Conservation (phyloP, 2,113 vertebrate species). For the Pongo abelii region DNA sequence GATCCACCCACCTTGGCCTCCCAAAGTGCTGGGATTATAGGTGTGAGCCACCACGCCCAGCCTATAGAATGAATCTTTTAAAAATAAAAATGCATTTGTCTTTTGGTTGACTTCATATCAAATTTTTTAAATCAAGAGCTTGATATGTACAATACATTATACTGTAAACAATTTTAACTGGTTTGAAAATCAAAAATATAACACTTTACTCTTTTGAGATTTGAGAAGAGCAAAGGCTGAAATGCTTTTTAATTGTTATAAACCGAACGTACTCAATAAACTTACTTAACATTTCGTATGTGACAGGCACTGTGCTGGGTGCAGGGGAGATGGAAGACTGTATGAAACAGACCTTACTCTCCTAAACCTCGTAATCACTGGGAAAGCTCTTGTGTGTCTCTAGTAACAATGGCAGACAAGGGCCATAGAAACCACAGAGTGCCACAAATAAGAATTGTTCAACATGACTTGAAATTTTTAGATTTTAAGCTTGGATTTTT, state of each 20-base stretch:
- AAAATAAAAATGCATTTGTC: background rate
- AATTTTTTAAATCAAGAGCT: background rate
- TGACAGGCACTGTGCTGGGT: background rate
- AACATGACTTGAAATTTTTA: background rate
- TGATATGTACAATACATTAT: background rate
- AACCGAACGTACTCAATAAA: background rate
- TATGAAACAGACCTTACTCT: background rate
- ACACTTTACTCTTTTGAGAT: background rate
- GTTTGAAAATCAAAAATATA: conserved; percentile 20
- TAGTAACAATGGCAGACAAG: background rate
- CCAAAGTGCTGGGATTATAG: too few relatives aligned
- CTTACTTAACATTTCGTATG: background rate
- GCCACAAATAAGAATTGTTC: background rate
- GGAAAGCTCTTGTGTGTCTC: background rate
- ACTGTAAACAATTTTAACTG: conserved; percentile 24
- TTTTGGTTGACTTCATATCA: conserved; percentile 16
- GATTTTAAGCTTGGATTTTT: background rate
- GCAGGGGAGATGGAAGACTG: background rate
- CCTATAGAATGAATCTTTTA: background rate
- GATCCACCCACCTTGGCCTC: too few relatives aligned
- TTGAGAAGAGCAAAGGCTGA: conserved; percentile 10
- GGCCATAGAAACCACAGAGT: background rate
- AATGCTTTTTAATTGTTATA: background rate
- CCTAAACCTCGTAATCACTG: background rate
- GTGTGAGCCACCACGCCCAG: too few relatives aligned